phyloP scores from a whole-genome alignment of 2,888 invertebrate species.

The Ophonus ardosiacus region DNA sequence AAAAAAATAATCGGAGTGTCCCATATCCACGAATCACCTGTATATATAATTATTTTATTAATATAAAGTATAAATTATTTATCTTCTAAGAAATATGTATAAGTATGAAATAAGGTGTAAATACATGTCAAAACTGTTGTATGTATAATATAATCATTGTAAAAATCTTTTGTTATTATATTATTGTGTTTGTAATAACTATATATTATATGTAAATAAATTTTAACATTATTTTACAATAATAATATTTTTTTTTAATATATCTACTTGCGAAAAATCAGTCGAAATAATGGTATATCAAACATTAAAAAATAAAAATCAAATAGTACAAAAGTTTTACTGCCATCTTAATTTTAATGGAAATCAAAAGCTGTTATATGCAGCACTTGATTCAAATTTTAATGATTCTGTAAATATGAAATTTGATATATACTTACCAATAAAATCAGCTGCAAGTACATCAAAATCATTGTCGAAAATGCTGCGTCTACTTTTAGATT shows the following conservation, averaged over 20 bases:
- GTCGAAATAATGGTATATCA: too few relatives aligned
- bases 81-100: neutral
- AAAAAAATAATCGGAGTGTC: too few relatives aligned
- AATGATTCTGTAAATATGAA: too few relatives aligned
- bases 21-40: too few relatives aligned
- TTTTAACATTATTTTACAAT: neutral
- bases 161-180: neutral
- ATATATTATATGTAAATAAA: neutral
- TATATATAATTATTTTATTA: too few relatives aligned
- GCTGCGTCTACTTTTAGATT: constrained; percentile 70
- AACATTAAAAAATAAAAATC: too few relatives aligned
- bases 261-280: too few relatives aligned
- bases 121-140: constrained; percentile 1
- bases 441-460: constrained; percentile 66
- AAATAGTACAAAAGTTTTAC: too few relatives aligned
- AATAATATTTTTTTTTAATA: neutral
- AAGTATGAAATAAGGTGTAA: neutral
- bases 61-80: too few relatives aligned
- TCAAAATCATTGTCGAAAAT: constrained; percentile 66
- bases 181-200: neutral
- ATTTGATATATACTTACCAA: constrained; percentile 38
- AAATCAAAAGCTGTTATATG: too few relatives aligned
- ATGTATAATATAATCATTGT: neutral
- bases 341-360: too few relatives aligned
- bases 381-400: too few relatives aligned